Evolutionary conservation across 2,797 vertebrate genomes (phyloP).

Genomic region (Aythya fuligula): DNA sequence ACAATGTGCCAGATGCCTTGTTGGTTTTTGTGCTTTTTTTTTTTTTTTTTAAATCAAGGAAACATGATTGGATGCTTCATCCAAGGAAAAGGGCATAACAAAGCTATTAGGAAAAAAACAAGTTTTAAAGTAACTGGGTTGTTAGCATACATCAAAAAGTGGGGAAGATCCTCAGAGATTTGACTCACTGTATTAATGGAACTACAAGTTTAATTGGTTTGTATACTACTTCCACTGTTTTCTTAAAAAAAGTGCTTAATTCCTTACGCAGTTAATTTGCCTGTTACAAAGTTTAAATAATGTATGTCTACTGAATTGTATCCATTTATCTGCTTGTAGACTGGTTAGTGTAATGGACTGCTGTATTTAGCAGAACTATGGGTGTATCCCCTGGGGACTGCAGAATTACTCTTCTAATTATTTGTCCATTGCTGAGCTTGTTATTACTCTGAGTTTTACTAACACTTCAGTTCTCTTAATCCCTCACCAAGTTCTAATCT

Average conservation of each 20-base stretch:
- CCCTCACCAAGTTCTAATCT: constrained; percentile 16
- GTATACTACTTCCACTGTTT: neutral
- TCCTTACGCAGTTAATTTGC: constrained; percentile 10
- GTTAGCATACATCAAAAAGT: neutral
- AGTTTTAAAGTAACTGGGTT: neutral
- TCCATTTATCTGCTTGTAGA: neutral
- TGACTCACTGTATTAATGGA: neutral
- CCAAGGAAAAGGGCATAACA: neutral
- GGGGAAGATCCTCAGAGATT: neutral
- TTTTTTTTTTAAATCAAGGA: neutral
- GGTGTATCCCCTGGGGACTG: neutral
- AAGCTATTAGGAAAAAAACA: neutral
- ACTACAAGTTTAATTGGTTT: constrained; percentile 14
- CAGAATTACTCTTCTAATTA: constrained; percentile 44
- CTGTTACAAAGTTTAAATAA: constrained; percentile 9
- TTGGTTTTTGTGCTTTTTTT: neutral
- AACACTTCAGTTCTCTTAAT: constrained; percentile 31
- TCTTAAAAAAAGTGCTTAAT: constrained; percentile 36
- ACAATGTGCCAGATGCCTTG: neutral
- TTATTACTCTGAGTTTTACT: constrained; percentile 24
- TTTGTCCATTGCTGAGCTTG: neutral
- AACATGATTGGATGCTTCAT: neutral
- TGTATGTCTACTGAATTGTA: neutral
- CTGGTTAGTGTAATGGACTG: neutral
- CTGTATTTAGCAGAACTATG: constrained; percentile 2